Evolutionary conservation across 1,140 invertebrate species (phyloP).

Genomic region (Drosophila auraria): DNA sequence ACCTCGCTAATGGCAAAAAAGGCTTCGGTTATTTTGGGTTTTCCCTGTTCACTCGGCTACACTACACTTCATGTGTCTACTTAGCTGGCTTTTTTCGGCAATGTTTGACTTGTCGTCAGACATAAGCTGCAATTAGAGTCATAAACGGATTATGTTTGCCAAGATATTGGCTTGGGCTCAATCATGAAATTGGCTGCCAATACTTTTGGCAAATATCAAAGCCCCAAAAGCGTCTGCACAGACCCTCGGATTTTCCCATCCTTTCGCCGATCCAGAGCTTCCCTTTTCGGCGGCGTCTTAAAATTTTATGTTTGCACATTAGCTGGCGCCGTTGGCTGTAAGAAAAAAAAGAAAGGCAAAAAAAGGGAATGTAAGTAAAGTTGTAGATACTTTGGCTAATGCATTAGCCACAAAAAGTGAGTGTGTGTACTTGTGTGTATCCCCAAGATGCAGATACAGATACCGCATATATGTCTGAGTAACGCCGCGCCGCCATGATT

Average conservation of each 20-base stretch:
- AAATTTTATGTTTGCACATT: slow-evolving; percentile 83
- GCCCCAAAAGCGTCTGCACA: slow-evolving; percentile 39
- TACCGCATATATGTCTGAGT: slow-evolving; percentile 17
- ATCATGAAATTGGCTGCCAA: slow-evolving; percentile 61
- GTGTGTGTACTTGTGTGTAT: slow-evolving; percentile 16
- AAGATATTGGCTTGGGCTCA: slow-evolving; percentile 50
- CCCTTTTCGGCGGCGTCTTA: slow-evolving; percentile 66
- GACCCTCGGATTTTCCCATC: slow-evolving; percentile 16
- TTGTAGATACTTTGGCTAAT: slow-evolving; percentile 57
- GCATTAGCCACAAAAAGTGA: slow-evolving; percentile 65
- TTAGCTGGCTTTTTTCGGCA: slow-evolving; percentile 39
- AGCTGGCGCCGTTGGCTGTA: slow-evolving; percentile 56
- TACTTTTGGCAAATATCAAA: slow-evolving; percentile 58
- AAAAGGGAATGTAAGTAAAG: slow-evolving; percentile 30
- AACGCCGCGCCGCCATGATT: slow-evolving; percentile 12
- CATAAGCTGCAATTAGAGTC: slow-evolving; percentile 80
- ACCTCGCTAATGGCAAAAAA: slow-evolving; percentile 84
- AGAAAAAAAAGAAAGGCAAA: slow-evolving; percentile 12
- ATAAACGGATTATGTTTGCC: slow-evolving; percentile 72
- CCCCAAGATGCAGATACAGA: slow-evolving; percentile 28
- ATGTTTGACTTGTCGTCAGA: slow-evolving; percentile 67
- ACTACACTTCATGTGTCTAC: slow-evolving; percentile 61
- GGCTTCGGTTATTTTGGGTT: slow-evolving; percentile 60
- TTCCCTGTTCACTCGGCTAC: slow-evolving; percentile 27
- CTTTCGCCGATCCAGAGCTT: slow-evolving; percentile 15